Evolutionary conservation across 2,797 vertebrate species (phyloP).

Genomic region (Bovichtus variegatus): DNA sequence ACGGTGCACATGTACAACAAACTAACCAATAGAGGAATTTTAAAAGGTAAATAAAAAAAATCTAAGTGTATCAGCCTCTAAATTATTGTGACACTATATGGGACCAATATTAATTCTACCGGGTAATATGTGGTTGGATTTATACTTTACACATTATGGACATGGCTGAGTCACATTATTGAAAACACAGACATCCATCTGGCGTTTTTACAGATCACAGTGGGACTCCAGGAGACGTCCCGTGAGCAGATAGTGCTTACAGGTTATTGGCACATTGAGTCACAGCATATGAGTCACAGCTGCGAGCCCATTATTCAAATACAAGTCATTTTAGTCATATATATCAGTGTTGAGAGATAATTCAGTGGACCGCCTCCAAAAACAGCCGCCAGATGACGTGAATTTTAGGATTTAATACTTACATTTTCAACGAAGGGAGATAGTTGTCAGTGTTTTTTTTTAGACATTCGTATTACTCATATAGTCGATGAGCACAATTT

Average conservation of each 20-base stretch:
- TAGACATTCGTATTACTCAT: background rate
- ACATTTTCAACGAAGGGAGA: constrained; percentile 6
- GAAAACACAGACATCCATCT: constrained; percentile 7
- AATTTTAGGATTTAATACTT: constrained; percentile 12
- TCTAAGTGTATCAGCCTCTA: background rate
- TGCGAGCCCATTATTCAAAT: constrained; percentile 14
- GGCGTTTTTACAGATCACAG: constrained; percentile 23
- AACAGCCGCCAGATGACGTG: constrained; percentile 5
- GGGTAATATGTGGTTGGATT: background rate
- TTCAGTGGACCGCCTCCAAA: constrained; percentile 16
- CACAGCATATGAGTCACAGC: constrained; percentile 28
- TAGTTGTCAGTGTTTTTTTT: background rate
- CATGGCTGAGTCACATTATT: constrained; percentile 22
- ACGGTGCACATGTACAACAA: too few relatives aligned
- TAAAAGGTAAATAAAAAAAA: background rate
- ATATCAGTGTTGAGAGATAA: constrained; percentile 15
- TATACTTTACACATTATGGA: background rate
- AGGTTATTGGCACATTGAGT: constrained; percentile 1
- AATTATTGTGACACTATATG: background rate
- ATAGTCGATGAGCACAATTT: background rate
- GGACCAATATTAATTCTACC: too few relatives aligned
- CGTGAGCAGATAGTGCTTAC: constrained; percentile 12
- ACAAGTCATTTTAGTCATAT: background rate
- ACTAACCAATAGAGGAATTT: too few relatives aligned
- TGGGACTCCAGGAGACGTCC: constrained; percentile 1